These are phyloP conservation scores for Gallinago media DNA, from an alignment of 2,113 vertebrate genomes.

Conservation along the genomic window DNA sequence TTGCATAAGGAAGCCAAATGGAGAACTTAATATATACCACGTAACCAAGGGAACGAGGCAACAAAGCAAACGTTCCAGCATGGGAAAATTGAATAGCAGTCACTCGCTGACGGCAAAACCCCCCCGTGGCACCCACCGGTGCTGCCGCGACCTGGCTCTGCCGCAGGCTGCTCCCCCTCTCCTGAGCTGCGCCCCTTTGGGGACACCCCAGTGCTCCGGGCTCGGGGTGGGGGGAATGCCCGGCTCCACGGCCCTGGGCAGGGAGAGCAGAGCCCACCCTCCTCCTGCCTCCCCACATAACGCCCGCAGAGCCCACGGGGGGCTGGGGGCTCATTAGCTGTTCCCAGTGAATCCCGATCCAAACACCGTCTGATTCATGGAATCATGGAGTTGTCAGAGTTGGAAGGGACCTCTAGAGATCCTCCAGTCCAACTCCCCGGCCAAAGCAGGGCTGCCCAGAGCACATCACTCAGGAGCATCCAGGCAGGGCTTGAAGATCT, in stretches of 20 bases:
- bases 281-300: neutral
- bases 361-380: neutral
- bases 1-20: conserved; percentile 38
- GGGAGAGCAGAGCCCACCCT: neutral
- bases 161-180: accelerated
- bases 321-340: neutral
- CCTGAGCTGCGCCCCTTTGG: neutral
- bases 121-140: neutral
- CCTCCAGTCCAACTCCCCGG: too few relatives aligned
- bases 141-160: neutral
- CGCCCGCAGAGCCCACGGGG: neutral
- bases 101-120: neutral
- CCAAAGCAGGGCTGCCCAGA: too few relatives aligned
- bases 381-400: too few relatives aligned
- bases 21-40: conserved; percentile 33
- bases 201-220: accelerated
- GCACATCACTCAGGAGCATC: too few relatives aligned
- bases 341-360: neutral
- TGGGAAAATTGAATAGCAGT: neutral
- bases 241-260: accelerated
- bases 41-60: conserved; percentile 63
- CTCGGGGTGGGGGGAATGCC: neutral
- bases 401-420: too few relatives aligned
- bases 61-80: neutral
- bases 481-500: too few relatives aligned